These are phyloP conservation scores for Leistus spinibarbis DNA, from an alignment of 2,888 invertebrate species.

Conservation along the genomic window DNA sequence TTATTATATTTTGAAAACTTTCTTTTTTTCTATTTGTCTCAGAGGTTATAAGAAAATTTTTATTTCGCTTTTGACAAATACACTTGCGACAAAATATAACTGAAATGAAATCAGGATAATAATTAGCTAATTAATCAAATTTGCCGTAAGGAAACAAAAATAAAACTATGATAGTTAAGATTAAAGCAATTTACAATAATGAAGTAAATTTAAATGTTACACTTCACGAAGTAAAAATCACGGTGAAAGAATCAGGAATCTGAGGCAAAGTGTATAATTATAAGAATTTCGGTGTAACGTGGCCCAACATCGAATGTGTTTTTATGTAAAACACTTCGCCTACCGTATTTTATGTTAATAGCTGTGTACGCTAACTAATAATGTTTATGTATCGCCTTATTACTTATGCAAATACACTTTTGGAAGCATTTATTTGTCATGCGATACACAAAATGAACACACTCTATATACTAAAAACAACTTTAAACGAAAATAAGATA, in stretches of 20 bases:
- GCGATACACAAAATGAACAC: slow-evolving; percentile 33
- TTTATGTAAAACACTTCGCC: slow-evolving; percentile 35
- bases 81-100: no score
- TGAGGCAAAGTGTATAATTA: not conserved
- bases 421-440: slow-evolving; percentile 40
- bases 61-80: no score
- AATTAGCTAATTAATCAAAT: no score
- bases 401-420: slow-evolving; percentile 40
- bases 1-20: no score
- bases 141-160: no score
- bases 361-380: no score
- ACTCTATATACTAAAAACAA: not conserved
- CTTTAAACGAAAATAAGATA: slow-evolving; percentile 16
- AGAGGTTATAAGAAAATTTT: no score
- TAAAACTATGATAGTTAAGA: not conserved
- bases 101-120: no score
- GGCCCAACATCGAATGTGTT: slow-evolving; percentile 28
- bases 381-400: slow-evolving; percentile 40
- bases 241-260: no score
- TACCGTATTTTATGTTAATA: slow-evolving; percentile 40
- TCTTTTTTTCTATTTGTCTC: no score
- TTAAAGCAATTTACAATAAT: not conserved
- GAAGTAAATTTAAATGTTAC: slow-evolving; percentile 5
- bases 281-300: not conserved
- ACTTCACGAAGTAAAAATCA: no score